Evolutionary conservation across 2,113 vertebrate species (phyloP).

Genomic region (Ceratotherium simum): DNA sequence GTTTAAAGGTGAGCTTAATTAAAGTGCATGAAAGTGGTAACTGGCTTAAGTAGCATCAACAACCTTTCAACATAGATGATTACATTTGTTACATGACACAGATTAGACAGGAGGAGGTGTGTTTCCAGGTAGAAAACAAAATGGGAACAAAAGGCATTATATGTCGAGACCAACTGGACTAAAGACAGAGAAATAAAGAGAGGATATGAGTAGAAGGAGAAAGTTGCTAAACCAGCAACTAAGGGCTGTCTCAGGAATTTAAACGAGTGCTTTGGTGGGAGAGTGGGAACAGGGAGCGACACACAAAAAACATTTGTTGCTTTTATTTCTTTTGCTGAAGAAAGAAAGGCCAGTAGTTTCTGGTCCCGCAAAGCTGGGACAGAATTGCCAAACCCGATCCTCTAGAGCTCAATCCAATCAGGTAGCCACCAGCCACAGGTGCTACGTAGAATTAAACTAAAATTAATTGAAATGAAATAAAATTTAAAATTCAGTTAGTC

Average conservation of each 20-base stretch:
- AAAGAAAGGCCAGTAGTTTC: background rate
- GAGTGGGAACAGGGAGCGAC: accelerated
- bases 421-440: background rate
- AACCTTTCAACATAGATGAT: slow-evolving; percentile 48
- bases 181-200: background rate
- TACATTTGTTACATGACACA: slow-evolving; percentile 8
- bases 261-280: slow-evolving; percentile 35
- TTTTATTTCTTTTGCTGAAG: slow-evolving; percentile 12
- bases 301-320: background rate
- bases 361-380: background rate
- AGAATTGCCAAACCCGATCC: background rate
- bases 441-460: background rate
- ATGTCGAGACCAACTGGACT: background rate
- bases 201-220: background rate
- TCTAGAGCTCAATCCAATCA: background rate
- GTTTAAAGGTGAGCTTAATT: slow-evolving; percentile 78
- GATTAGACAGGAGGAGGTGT: slow-evolving; percentile 12
- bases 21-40: slow-evolving; percentile 66
- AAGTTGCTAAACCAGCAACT: background rate
- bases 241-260: background rate
- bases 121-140: slow-evolving; percentile 46
- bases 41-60: slow-evolving; percentile 73
- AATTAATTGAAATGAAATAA: background rate
- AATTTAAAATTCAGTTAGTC: background rate
- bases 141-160: background rate